Evolutionary conservation across 1,140 invertebrate species (phyloP).

Genomic region (Carposina sasakii): DNA sequence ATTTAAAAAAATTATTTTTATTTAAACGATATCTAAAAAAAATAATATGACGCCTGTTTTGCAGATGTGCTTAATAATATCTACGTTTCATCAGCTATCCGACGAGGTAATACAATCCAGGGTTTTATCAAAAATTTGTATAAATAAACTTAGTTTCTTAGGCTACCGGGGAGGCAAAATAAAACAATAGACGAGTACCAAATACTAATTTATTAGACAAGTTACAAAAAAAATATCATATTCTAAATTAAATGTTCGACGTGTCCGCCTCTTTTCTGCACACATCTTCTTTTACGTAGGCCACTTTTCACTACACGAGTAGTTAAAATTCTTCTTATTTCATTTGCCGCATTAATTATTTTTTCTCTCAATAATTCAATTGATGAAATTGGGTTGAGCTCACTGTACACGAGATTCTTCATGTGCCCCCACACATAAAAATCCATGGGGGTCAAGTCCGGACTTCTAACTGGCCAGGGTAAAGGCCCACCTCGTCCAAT

Average conservation of each 20-base stretch:
- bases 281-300: neutral
- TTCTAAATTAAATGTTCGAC: neutral
- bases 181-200: neutral
- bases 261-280: neutral
- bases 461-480: constrained; percentile 53
- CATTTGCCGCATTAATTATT: constrained; percentile 2
- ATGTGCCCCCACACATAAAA: constrained; percentile 60
- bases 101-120: neutral
- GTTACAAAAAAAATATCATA: neutral
- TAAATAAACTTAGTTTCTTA: neutral
- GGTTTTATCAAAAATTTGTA: neutral
- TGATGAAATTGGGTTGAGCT: neutral
- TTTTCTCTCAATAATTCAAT: neutral
- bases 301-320: constrained; percentile 1
- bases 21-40: constrained; percentile 2
- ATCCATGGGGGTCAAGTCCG: constrained; percentile 55
- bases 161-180: neutral
- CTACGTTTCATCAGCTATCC: constrained; percentile 1
- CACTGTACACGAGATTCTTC: constrained; percentile 21
- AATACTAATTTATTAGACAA: neutral
- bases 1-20: neutral
- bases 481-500: constrained; percentile 54
- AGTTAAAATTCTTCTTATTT: neutral
- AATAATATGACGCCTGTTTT: constrained; percentile 1
- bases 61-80: neutral